Evolutionary conservation across 2,113 vertebrate species (phyloP).

Genomic region (Ameiurus melas): DNA sequence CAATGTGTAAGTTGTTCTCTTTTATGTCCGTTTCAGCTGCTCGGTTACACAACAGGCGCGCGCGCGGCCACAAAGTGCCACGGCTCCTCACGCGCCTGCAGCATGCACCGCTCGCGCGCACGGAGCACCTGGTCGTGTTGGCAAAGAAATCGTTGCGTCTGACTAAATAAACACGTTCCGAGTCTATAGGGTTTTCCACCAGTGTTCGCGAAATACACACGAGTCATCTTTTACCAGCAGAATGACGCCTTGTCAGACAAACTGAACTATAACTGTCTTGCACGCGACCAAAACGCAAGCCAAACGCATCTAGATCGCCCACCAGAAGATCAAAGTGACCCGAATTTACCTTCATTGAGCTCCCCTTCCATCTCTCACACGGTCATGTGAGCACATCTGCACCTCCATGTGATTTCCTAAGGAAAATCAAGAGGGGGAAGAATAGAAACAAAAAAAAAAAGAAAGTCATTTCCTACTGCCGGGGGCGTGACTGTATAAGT

Average conservation of each 20-base stretch:
- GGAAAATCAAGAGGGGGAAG: conserved; percentile 43
- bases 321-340: background rate
- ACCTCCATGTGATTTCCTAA: conserved; percentile 82
- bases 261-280: too few species aligned
- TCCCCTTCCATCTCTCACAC: conserved; percentile 72
- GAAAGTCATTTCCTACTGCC: conserved; percentile 62
- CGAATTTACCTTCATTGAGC: conserved; percentile 75
- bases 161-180: background rate
- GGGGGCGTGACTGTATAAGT: conserved; percentile 60
- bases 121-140: background rate
- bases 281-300: background rate
- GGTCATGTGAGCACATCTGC: conserved; percentile 77
- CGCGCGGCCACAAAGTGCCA: background rate
- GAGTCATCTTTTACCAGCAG: background rate
- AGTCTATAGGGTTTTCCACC: too few species aligned
- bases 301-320: background rate
- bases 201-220: background rate
- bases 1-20: background rate
- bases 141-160: background rate
- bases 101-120: background rate
- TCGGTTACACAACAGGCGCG: background rate
- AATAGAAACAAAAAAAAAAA: too few species aligned
- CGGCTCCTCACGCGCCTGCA: background rate
- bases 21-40: background rate
- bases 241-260: background rate